Base-by-base conservation (phyloP, 2,797 vertebrate genomes). In the Loriculus beryllinus region DNA sequence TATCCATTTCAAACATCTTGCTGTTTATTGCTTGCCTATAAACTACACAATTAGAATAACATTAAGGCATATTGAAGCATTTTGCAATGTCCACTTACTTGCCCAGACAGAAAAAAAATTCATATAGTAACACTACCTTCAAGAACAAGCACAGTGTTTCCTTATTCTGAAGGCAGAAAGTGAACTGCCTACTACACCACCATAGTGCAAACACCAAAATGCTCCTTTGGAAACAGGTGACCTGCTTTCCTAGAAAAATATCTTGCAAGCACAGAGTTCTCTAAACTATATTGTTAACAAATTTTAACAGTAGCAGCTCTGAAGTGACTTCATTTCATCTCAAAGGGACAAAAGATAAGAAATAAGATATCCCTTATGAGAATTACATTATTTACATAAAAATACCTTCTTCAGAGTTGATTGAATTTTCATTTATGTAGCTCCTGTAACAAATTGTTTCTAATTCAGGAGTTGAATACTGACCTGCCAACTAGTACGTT, bases 11-110 rank as follows among this genome's bases (percentile, higher is more conserved):
- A 97, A 98, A 99, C 97, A 99, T 98, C 97, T 98, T 98, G 97
- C 98, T 98, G 97, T 98, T 98, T 97, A 98, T 98, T 97, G 98
- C 98, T 97, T 98, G 98, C 96, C 98, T 98, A 97, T 98, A 98
- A 97, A 99, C 99, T 99, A 97, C 3, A 97, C 47, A 98, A 97
- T 96, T 71, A 96, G 83, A 96, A 76, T 43, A 97, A 92, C 28
- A 80, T 97, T 95, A 97, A 67, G 51, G 95, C 17, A 85, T 70
- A 95, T 4, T 90, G 39, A 94, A 95, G 76, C 35, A 91, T 77
- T 91, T 90, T 60, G 65, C 47, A 42, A 96, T 92, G 92, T 85
- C 65, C 86, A 86, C 77, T 96, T 94, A 82, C 33, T 83, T 86
- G 87, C 54, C 35, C 45, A 91, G 60, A 59, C 86, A 87, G 51